A percentile compares a stretch with the other conserved stretches of the same genome.
Conservation (phyloP, 2,797 vertebrate genomes). For the Lycodopsis pacificus region DNA sequence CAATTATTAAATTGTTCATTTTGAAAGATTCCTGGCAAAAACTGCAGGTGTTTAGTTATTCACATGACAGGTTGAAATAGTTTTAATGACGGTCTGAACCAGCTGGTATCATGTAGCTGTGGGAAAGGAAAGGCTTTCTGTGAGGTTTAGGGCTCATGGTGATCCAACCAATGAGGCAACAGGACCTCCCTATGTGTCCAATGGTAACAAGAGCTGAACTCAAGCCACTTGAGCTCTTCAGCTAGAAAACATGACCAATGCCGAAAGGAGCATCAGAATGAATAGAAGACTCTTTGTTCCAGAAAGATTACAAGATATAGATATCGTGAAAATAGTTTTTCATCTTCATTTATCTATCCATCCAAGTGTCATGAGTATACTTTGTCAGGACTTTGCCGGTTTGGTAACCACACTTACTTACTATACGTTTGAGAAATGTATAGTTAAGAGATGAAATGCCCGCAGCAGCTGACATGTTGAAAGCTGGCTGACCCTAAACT, state of each 20-base stretch:
- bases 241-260: not conserved
- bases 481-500: not conserved
- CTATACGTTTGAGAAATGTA: not conserved
- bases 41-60: no score
- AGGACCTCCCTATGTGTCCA: not conserved
- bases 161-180: not conserved
- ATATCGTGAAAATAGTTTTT: not conserved
- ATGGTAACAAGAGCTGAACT: not conserved
- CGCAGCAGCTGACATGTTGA: not conserved
- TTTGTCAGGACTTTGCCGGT: not conserved
- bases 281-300: not conserved
- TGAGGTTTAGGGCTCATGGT: not conserved
- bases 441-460: not conserved
- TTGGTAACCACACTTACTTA: not conserved
- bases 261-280: not conserved
- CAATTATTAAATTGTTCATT: no score
- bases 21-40: no score
- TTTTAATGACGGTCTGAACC: no score
- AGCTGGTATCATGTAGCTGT: not conserved
- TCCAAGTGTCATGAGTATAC: not conserved
- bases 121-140: not conserved
- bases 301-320: not conserved
- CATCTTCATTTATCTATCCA: not conserved
- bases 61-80: no score
- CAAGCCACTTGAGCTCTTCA: not conserved